Evolutionary conservation across 2,888 invertebrate genomes (phyloP).

Genomic region (Atethmia centrago): DNA sequence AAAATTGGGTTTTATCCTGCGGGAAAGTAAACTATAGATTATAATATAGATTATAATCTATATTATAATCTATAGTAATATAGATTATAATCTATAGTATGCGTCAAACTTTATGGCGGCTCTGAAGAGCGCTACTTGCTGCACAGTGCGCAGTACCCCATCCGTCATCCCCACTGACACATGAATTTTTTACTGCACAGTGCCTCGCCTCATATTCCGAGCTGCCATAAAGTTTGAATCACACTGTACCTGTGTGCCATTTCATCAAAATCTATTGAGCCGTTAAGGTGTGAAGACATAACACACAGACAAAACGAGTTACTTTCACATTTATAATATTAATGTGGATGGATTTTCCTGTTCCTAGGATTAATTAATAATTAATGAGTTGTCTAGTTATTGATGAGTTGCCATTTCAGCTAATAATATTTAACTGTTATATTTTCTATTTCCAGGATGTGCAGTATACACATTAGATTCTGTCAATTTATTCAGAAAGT

Average conservation of each 20-base stretch:
- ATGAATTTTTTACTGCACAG: no score
- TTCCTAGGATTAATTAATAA: not conserved
- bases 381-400: not conserved
- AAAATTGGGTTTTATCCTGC: not conserved
- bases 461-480: slow-evolving; percentile 96
- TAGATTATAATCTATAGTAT: no score
- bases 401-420: no score
- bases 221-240: no score
- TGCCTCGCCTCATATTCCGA: no score
- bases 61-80: no score
- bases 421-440: not conserved
- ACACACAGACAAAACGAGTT: not conserved
- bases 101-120: no score
- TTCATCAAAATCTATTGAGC: not conserved
- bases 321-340: not conserved
- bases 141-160: no score
- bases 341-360: not conserved
- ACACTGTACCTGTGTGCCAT: not conserved
- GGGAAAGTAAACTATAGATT: no score
- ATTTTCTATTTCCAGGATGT: slow-evolving; percentile 92
- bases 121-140: no score
- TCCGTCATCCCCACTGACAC: no score
- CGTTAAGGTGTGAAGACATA: not conserved
- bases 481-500: slow-evolving; percentile 96
- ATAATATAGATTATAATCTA: no score